phyloP scores from a whole-genome alignment of 2,888 invertebrate genomes.

The Euplexia lucipara region DNA sequence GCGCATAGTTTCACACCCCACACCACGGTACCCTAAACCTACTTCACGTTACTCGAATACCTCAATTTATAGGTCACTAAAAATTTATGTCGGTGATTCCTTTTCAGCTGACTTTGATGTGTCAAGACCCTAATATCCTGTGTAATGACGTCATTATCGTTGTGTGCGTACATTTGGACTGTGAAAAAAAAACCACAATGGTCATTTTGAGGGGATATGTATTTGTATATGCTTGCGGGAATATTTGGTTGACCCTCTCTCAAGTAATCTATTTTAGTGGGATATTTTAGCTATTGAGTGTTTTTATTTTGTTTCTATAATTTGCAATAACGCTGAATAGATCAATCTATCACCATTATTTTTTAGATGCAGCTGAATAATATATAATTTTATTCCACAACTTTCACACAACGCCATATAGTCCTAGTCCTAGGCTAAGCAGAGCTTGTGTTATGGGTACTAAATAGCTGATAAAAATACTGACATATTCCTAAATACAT shows the following conservation, averaged over 20 bases:
- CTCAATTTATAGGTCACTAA: conserved; percentile 66
- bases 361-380: too few species aligned
- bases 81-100: conserved; percentile 65
- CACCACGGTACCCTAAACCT: conserved; percentile 33
- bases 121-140: conserved; percentile 53
- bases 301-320: background rate
- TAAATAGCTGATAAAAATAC: too few species aligned
- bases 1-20: conserved; percentile 39
- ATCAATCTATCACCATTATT: background rate
- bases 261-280: background rate
- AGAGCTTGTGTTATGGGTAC: too few species aligned
- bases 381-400: too few species aligned
- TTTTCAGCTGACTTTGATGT: conserved; percentile 64
- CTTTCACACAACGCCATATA: too few species aligned
- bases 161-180: conserved; percentile 1
- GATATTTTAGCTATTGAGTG: conserved; percentile 1
- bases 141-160: conserved; percentile 50
- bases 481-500: too few species aligned
- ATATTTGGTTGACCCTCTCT: conserved; percentile 8
- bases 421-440: too few species aligned
- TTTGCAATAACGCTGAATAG: background rate
- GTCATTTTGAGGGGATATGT: conserved; percentile 5
- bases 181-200: conserved; percentile 11
- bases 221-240: conserved; percentile 20
- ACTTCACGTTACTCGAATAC: conserved; percentile 53